Conservation (phyloP, 2,888 invertebrate genomes). For the Campoplex capitator region DNA sequence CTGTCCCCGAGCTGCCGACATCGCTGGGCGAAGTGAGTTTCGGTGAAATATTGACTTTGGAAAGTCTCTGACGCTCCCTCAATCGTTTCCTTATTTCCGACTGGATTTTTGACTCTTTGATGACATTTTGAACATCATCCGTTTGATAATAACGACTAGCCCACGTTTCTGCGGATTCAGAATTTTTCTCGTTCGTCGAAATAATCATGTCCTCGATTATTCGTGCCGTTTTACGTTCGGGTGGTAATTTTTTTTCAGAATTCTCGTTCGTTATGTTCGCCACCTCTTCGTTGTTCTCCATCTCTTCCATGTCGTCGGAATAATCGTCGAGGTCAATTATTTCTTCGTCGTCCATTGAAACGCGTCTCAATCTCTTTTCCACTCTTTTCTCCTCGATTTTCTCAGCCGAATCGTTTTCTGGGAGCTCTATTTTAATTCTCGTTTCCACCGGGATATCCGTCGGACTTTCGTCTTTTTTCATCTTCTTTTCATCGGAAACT, state of each 20-base stretch:
- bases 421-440: constrained; percentile 31
- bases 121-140: constrained; percentile 83
- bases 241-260: constrained; percentile 46
- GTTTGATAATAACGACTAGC: constrained; percentile 83
- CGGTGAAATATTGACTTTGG: constrained; percentile 79
- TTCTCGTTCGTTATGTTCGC: constrained; percentile 27
- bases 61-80: constrained; percentile 81
- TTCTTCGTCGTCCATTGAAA: constrained; percentile 76
- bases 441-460: neutral
- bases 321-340: constrained; percentile 83
- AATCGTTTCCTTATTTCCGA: constrained; percentile 83
- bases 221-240: constrained; percentile 25
- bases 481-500: constrained; percentile 3
- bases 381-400: constrained; percentile 50
- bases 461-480: neutral
- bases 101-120: constrained; percentile 83
- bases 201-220: constrained; percentile 23
- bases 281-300: constrained; percentile 72
- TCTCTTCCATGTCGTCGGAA: constrained; percentile 82
- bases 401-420: constrained; percentile 19
- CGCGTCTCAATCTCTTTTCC: constrained; percentile 13
- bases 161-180: constrained; percentile 82
- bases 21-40: constrained; percentile 75
- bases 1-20: constrained; percentile 26
- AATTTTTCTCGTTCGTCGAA: constrained; percentile 36